Evolutionary conservation across 2,113 vertebrate genomes (phyloP), one percentile per base, ranked within the genome.

Genomic region (Ochotona curzoniae): DNA sequence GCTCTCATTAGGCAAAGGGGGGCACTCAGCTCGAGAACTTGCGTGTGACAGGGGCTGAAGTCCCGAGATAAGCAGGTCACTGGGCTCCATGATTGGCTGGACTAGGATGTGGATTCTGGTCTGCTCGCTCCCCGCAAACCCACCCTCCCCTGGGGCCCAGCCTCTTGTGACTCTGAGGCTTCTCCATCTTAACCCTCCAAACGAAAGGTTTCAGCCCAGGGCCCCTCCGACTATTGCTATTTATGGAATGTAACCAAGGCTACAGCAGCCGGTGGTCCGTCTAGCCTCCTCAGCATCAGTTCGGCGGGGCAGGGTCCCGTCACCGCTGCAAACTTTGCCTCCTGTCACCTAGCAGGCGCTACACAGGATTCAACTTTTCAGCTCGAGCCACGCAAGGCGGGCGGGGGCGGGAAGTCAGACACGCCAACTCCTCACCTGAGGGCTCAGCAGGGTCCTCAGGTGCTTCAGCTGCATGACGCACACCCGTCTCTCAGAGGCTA

Each of bases 381-480:
- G 73, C 47, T 78, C 73, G 26, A 4, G 54, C 51, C 51, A 75
- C 14, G 7, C 66, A 74, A 30, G 30, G 83, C 1, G 25, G 82
- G 79, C 3, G 12, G 47, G 73, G 23, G 57, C 28, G 71, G 85
- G 61, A 38, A 92, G 44, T 44, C 38, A 87, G 49, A 80, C 79
- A 35, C 61, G 79, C 80, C 38, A 66, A 89, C 82, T n/a, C 75
- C 98, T 97, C 96, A 99, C 99, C 98, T 99, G 99, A 15, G 99
- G 98, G 17, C 98, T 97, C 90, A 99, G 96, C 57, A 99, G 97
- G 28, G 99, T 99, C 97, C 98, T 99, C 32, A 99, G 97, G 90
- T 99, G 98, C 95, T 99, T 99, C 93, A 99, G 97, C 85, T 99
- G 98, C 99, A 99, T 99, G 57, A 86, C 83, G 70, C 69, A 83